Conservation (phyloP, 2,113 vertebrate species). For the Morone chrysops region DNA sequence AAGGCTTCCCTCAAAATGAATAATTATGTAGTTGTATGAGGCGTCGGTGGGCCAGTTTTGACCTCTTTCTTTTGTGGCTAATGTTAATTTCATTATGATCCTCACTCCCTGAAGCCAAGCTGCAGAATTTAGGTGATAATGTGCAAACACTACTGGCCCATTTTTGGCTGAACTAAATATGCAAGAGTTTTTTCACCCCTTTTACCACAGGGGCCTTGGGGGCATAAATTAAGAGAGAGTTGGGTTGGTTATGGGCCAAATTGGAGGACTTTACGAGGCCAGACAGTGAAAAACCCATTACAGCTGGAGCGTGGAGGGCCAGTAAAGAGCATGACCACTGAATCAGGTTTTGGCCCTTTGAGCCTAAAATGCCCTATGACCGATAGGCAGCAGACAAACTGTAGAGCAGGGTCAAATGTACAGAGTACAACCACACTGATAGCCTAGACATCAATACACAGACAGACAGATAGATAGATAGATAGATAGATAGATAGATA, state of each 20-base stretch:
- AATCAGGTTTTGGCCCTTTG: conserved; percentile 1
- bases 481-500: no score
- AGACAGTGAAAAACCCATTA: background rate
- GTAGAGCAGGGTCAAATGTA: conserved; percentile 30
- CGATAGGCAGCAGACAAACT: conserved; percentile 19
- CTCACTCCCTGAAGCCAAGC: no score
- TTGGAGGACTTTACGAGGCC: background rate
- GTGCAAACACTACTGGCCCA: no score
- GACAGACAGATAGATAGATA: background rate
- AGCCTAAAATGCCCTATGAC: background rate
- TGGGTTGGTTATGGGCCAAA: background rate
- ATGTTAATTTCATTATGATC: no score
- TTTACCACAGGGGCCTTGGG: no score
- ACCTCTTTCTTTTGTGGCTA: no score
- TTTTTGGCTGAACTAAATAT: no score
- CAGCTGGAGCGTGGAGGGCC: background rate
- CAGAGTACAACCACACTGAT: conserved; percentile 31
- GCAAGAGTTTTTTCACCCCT: no score
- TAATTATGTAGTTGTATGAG: no score
- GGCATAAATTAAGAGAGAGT: no score
- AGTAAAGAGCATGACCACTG: background rate
- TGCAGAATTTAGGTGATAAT: no score
- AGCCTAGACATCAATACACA: background rate
- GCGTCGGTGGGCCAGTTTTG: no score
- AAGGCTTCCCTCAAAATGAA: background rate